Conservation (phyloP, 1,140 invertebrate genomes). For the Drosophila rhopaloa region DNA sequence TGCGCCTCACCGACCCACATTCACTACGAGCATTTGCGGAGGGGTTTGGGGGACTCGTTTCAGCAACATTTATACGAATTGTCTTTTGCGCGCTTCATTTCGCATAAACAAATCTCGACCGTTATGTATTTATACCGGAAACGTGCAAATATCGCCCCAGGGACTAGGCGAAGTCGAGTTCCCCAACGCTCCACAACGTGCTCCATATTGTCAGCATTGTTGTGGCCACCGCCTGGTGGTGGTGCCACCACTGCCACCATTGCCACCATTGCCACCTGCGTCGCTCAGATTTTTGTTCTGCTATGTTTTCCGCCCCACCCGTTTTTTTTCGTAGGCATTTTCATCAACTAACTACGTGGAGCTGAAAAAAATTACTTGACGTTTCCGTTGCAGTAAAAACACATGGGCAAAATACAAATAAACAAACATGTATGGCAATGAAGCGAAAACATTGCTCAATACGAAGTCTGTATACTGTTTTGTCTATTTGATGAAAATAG, state of each 20-base stretch:
- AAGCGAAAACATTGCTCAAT: not conserved
- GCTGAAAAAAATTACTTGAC: conserved; percentile 74
- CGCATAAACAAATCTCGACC: conserved; percentile 79
- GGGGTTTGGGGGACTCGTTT: conserved; percentile 12
- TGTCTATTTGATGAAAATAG: no score
- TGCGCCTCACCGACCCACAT: conserved; percentile 68
- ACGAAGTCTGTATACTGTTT: conserved; percentile 34
- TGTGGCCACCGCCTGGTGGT: conserved; percentile 31
- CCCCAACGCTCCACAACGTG: conserved; percentile 41
- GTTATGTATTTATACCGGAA: conserved; percentile 82
- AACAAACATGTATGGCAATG: conserved; percentile 33
- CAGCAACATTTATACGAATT: conserved; percentile 79
- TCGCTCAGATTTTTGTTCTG: conserved; percentile 61
- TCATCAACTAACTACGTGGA: conserved; percentile 78
- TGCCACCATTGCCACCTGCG: conserved; percentile 55
- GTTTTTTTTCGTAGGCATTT: conserved; percentile 45
- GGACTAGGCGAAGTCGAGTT: conserved; percentile 74
- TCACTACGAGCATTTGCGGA: not conserved
- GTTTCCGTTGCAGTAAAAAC: conserved; percentile 82
- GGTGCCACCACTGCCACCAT: conserved; percentile 43
- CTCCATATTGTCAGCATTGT: conserved; percentile 62
- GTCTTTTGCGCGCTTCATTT: conserved; percentile 81
- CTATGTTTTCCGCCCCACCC: conserved; percentile 25
- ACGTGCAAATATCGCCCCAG: conserved; percentile 80
- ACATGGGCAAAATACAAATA: conserved; percentile 79